Conservation (phyloP, 2,888 invertebrate species). For the Dicyrtoma fusca region DNA sequence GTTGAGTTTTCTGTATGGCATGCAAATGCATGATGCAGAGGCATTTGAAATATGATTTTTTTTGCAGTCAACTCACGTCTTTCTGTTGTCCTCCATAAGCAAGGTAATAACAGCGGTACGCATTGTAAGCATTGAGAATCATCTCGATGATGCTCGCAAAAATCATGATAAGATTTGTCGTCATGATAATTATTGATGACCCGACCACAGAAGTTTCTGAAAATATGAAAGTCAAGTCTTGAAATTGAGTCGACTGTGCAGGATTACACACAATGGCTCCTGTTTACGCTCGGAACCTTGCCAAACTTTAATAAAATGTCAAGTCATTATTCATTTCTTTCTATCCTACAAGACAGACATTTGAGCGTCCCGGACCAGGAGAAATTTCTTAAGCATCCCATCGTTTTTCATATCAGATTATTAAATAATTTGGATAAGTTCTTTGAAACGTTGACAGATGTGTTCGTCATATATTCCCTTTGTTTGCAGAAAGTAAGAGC, state of each 20-base stretch:
- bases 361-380: background rate
- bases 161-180: slow-evolving; percentile 55
- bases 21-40: too few relatives aligned
- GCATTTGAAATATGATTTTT: background rate
- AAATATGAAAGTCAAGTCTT: background rate
- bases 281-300: too few relatives aligned
- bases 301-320: slow-evolving; percentile 4
- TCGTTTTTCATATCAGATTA: slow-evolving; percentile 18
- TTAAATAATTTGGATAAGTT: slow-evolving; percentile 17
- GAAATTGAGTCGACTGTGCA: too few relatives aligned
- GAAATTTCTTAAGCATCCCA: background rate
- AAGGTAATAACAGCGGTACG: slow-evolving; percentile 55
- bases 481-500: background rate
- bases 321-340: slow-evolving; percentile 16
- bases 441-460: slow-evolving; percentile 19
- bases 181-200: slow-evolving; percentile 53
- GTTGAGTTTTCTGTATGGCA: too few relatives aligned
- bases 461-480: background rate
- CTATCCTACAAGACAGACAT: slow-evolving; percentile 16
- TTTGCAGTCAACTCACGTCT: slow-evolving; percentile 39
- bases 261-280: too few relatives aligned
- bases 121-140: slow-evolving; percentile 52
- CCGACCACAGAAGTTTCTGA: slow-evolving; percentile 47
- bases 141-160: slow-evolving; percentile 51
- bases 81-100: slow-evolving; percentile 54